Evolutionary conservation across 2,113 vertebrate species (phyloP).

Genomic region (Ailuropoda melanoleuca): DNA sequence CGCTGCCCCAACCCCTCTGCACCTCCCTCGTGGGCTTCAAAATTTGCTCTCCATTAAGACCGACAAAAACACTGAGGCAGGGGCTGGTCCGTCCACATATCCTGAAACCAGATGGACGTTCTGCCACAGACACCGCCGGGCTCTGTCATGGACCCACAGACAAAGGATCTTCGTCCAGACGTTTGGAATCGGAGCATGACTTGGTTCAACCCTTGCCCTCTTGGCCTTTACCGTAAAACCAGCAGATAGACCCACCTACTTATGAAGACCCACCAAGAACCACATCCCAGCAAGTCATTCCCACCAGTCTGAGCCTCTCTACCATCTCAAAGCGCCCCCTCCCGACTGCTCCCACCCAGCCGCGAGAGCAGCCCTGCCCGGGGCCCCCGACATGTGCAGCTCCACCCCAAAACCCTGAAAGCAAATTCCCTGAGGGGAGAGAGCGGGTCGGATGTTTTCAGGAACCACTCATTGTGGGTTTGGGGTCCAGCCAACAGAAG

Average conservation of each 20-base stretch:
- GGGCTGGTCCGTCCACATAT: fast-evolving
- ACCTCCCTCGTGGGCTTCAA: background rate
- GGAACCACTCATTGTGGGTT: conserved; percentile 65
- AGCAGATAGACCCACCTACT: background rate
- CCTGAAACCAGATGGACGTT: background rate
- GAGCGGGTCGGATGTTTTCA: conserved; percentile 68
- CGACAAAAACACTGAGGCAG: background rate
- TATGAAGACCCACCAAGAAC: background rate
- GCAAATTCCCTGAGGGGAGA: conserved; percentile 63
- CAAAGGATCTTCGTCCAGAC: background rate
- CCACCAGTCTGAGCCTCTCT: background rate
- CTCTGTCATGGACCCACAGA: background rate
- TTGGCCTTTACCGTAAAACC: background rate
- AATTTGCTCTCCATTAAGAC: background rate
- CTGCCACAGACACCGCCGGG: fast-evolving
- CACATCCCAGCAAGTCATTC: background rate
- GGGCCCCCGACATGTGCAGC: background rate
- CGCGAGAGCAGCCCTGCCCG: background rate
- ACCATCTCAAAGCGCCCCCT: background rate
- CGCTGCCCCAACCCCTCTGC: background rate
- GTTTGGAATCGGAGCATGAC: background rate
- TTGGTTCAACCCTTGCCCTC: background rate
- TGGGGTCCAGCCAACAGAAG: conserved; percentile 58
- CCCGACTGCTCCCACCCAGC: background rate
- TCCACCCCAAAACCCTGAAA: conserved; percentile 57